Base-by-base conservation (phyloP, 2,113 vertebrate genomes). In the Carassius carassius region DNA sequence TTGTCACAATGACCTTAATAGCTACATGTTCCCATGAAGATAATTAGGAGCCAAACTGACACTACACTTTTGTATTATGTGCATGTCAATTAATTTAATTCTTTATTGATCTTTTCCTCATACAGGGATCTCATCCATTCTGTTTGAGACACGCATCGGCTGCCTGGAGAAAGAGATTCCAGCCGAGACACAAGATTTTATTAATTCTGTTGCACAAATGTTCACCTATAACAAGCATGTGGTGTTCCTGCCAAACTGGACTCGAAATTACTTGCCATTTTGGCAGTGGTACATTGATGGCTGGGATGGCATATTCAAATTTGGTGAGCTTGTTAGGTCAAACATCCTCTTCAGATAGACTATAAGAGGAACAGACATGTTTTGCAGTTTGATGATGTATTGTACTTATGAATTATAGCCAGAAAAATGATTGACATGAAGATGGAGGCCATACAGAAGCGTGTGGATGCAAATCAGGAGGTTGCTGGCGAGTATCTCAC, bases 281-380 rank as follows among this genome's bases (percentile, higher is more conserved):
- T 98, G 96, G 95, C 84, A 80, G 56, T 92, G 92, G 12, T 98
- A 97, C 90, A 81, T 96, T 12, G 88, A 90, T 25, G 94, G 94
- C 87, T 99, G 98, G 98, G 95, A 99, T 25, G 95, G 93, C 81
- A 98, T 99, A 92, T 98, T 99, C 0, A 94, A 75, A 78, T 98
- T 98, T 0, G 96, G 98, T 99, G 90, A 94, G 96, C 58, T 29
- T 70, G 1, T 70, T 37, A 12, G 32, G 0, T 82, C 23, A 75
- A 12, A 29, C 6, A 49, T 65, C 6, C 17, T 44, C 2, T 67
- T 49, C 3, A 25, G 35, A 69, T 44, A 32, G 25, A 35, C 21
- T 62, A 5, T 5, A 44, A n/a, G 14, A 67, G 23, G 54, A 32
- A 78, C 32, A 63, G 67, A 4, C 37, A 9, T 41, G 37, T 41